A percentile compares a stretch with the other conserved stretches of the same genome.
Conservation (phyloP, 1,140 invertebrate genomes). For the Belonocnema kinseyi region DNA sequence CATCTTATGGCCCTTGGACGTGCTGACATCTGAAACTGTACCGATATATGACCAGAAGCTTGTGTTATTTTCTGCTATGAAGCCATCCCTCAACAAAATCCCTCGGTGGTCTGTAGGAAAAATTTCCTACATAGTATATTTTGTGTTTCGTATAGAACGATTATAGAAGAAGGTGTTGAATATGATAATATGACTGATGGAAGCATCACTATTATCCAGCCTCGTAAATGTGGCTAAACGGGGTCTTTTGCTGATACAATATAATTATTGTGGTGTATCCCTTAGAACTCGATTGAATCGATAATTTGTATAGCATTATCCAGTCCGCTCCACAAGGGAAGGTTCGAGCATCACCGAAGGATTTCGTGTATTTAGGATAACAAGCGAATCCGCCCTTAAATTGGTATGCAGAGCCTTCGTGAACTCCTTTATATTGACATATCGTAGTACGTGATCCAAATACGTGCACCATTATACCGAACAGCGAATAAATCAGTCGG, state of each 20-base stretch:
- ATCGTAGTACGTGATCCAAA: constrained; percentile 77
- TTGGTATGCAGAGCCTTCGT: constrained; percentile 72
- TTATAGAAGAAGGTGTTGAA: not conserved
- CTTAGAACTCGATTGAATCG: constrained; percentile 73
- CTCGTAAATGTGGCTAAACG: not conserved
- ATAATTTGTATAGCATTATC: constrained; percentile 76
- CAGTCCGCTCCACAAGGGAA: constrained; percentile 52
- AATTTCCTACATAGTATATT: too few species aligned
- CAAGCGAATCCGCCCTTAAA: constrained; percentile 71
- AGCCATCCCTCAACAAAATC: too few species aligned
- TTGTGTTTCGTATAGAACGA: too few species aligned
- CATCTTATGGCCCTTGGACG: too few species aligned
- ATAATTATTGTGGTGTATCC: constrained; percentile 60
- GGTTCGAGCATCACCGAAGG: constrained; percentile 68
- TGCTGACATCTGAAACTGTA: too few species aligned
- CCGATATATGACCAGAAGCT: too few species aligned
- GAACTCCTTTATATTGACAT: constrained; percentile 77
- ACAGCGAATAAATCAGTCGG: constrained; percentile 66
- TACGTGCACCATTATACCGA: constrained; percentile 75
- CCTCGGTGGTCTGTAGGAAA: too few species aligned
- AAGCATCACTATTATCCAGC: not conserved
- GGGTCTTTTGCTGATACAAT: not conserved
- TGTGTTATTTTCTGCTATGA: too few species aligned
- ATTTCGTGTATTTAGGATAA: constrained; percentile 78
- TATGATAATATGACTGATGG: not conserved